Percentiles rank a stretch among this genome's conserved stretches.
Evolutionary conservation across 1,140 invertebrate genomes (phyloP).

Genomic region (Caenorhabditis latens): DNA sequence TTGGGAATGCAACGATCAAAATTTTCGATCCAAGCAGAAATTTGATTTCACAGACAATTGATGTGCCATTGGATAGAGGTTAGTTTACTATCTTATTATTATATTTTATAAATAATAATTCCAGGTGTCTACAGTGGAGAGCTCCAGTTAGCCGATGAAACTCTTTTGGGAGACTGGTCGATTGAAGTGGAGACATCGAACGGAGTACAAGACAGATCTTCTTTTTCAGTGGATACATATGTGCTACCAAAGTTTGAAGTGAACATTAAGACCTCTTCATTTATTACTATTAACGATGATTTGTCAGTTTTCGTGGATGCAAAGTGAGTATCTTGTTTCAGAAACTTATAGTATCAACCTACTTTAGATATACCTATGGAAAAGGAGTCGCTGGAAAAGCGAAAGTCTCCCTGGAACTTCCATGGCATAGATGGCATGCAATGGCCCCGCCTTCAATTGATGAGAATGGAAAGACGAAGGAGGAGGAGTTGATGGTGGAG

Average conservation of each 20-base stretch:
- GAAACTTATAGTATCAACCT: not conserved
- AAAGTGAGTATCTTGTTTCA: conserved; percentile 79
- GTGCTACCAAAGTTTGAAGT: conserved; percentile 83
- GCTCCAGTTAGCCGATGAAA: conserved; percentile 73
- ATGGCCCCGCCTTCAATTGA: conserved; percentile 56
- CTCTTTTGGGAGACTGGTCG: conserved; percentile 75
- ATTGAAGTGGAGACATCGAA: conserved; percentile 71
- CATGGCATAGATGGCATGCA: conserved; percentile 73
- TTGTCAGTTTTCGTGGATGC: conserved; percentile 82
- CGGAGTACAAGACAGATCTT: conserved; percentile 77
- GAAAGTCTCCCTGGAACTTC: conserved; percentile 72
- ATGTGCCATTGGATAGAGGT: conserved; percentile 54
- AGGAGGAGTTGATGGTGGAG: conserved; percentile 77
- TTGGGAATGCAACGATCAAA: conserved; percentile 67
- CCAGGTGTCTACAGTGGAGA: conserved; percentile 70
- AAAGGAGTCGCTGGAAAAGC: conserved; percentile 83
- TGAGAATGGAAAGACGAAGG: conserved; percentile 62
- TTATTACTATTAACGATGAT: conserved; percentile 80
- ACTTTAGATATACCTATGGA: conserved; percentile 83
- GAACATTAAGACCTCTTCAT: conserved; percentile 81
- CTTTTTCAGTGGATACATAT: conserved; percentile 78
- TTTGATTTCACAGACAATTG: conserved; percentile 70
- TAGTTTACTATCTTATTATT: not conserved
- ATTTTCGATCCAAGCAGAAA: conserved; percentile 75
- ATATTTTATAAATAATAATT: not conserved